Conservation (phyloP, 2,797 vertebrate species). For the Lithobates pipiens region DNA sequence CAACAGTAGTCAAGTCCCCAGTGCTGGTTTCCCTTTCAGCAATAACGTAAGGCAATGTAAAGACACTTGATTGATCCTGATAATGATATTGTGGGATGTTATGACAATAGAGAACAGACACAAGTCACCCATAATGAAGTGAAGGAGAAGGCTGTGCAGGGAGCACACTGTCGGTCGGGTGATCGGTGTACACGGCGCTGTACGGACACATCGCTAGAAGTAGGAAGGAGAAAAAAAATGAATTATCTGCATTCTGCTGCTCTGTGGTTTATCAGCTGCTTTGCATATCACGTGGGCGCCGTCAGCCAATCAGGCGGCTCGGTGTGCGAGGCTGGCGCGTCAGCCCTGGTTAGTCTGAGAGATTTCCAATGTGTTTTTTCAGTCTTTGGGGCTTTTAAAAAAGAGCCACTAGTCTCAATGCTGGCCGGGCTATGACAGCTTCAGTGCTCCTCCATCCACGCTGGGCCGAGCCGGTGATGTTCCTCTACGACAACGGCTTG, state of each 20-base stretch:
- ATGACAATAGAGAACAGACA: not conserved
- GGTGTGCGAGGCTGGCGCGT: constrained; percentile 84
- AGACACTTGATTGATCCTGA: not conserved
- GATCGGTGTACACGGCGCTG: no score
- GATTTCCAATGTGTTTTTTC: constrained; percentile 88
- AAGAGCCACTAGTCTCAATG: constrained; percentile 89
- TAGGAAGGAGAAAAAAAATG: constrained; percentile 17
- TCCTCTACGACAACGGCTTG: constrained; percentile 94
- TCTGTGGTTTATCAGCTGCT: constrained; percentile 84
- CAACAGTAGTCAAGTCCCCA: not conserved
- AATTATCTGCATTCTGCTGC: constrained; percentile 78
- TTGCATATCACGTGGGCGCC: constrained; percentile 95
- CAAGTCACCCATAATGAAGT: not conserved
- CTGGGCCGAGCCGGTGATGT: constrained; percentile 99
- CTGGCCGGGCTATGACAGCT: constrained; percentile 98
- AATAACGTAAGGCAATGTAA: not conserved
- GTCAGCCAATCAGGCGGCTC: constrained; percentile 86
- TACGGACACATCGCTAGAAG: not conserved
- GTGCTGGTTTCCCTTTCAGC: not conserved
- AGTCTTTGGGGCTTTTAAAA: constrained; percentile 90
- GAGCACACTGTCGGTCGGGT: no score
- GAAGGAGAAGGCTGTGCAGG: not conserved
- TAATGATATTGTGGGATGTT: not conserved
- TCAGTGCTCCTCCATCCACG: constrained; percentile 97
- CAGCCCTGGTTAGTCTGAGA: constrained; percentile 84